phyloP scores from a whole-genome alignment of 2,797 vertebrate genomes.

The Rallus crepitans region DNA sequence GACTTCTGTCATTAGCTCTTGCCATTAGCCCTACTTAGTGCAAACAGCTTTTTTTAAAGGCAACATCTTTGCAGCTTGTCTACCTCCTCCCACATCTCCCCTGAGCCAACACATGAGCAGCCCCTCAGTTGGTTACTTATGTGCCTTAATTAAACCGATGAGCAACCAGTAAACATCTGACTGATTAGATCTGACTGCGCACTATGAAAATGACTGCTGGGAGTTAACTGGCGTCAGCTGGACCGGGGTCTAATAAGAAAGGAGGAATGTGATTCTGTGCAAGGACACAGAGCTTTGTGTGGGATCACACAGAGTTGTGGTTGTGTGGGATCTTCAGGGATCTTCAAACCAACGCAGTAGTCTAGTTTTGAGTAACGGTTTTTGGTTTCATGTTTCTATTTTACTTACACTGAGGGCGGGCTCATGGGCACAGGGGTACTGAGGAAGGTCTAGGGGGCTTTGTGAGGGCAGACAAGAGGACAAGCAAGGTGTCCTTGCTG shows the following conservation, averaged over 20 bases:
- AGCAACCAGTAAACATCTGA: background rate
- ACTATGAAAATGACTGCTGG: background rate
- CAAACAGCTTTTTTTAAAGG: background rate
- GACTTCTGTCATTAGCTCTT: background rate
- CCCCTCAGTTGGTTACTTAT: background rate
- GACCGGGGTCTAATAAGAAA: background rate
- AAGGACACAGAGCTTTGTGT: background rate
- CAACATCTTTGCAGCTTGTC: background rate
- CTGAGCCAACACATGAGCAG: background rate
- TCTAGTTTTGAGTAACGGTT: background rate
- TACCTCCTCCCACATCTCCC: background rate
- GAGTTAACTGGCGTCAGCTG: background rate
- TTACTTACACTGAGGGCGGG: background rate
- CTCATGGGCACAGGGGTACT: background rate
- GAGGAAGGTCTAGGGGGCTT: background rate
- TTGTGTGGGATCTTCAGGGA: background rate
- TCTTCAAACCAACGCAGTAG: background rate
- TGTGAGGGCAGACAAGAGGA: background rate
- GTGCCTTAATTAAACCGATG: background rate
- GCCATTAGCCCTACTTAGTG: background rate
- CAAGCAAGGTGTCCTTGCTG: background rate
- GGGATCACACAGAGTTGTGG: background rate
- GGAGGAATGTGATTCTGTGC: background rate
- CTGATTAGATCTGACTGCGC: accelerated
- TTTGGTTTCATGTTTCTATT: background rate